These are phyloP conservation scores for Rhabdornis inornatus DNA, from an alignment of 2,113 vertebrate genomes.

Conservation along the genomic window DNA sequence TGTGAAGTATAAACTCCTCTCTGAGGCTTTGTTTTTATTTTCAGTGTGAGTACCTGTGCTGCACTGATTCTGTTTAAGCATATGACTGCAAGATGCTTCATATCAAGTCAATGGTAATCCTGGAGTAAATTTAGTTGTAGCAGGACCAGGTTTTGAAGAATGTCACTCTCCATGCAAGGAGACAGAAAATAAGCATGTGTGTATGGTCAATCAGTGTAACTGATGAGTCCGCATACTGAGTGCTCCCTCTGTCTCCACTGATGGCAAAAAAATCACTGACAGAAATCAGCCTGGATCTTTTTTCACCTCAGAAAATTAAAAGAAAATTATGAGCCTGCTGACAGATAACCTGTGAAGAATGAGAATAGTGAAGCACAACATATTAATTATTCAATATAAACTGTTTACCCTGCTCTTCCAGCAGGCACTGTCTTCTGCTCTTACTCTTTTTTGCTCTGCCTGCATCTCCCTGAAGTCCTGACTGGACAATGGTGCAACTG, in stretches of 20 bases:
- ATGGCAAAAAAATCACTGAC: neutral
- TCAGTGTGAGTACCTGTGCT: neutral
- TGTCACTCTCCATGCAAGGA: neutral
- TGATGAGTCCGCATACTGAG: neutral
- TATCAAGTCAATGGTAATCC: neutral
- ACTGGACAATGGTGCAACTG: neutral
- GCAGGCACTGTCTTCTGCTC: neutral
- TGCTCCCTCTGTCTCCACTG: neutral
- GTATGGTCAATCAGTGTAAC: neutral
- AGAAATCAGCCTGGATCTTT: neutral
- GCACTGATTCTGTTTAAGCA: neutral
- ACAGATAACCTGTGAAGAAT: neutral
- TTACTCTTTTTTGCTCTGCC: neutral
- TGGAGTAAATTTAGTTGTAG: neutral
- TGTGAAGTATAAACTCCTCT: neutral
- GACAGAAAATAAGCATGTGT: neutral
- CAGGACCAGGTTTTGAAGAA: neutral
- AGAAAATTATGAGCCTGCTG: neutral
- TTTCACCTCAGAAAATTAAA: neutral
- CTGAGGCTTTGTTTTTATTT: neutral
- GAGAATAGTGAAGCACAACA: neutral
- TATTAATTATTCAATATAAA: conserved; percentile 8
- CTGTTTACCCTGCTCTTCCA: neutral
- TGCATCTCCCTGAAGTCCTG: neutral
- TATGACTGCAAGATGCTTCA: neutral